Percentiles rank a stretch among this genome's conserved stretches.
Evolutionary conservation across 2,888 invertebrate genomes (phyloP).

Genomic region (Caenorhabditis imperialis): DNA sequence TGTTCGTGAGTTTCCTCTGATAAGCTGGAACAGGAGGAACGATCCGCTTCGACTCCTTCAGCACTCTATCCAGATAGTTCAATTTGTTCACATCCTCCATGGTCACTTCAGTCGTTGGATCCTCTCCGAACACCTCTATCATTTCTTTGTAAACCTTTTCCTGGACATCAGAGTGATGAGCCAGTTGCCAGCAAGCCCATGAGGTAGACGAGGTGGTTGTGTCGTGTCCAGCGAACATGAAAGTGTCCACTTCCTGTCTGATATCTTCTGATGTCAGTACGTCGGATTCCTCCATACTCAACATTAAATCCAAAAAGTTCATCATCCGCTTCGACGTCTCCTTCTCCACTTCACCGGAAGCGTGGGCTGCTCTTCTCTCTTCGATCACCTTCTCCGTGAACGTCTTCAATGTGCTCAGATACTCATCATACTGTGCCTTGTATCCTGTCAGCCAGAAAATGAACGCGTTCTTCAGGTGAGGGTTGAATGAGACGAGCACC

Average conservation of each 20-base stretch:
- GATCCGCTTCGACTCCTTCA: conserved; percentile 74
- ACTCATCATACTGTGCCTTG: conserved; percentile 29
- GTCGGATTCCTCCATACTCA: conserved; percentile 78
- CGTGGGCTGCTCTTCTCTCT: conserved; percentile 27
- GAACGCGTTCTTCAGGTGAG: conserved; percentile 30
- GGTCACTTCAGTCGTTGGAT: conserved; percentile 69
- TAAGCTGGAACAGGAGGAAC: conserved; percentile 73
- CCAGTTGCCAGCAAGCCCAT: conserved; percentile 79
- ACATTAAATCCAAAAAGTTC: conserved; percentile 80
- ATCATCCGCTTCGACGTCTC: conserved; percentile 51
- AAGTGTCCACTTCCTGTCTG: conserved; percentile 79
- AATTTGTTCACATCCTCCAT: conserved; percentile 72
- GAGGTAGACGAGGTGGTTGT: conserved; percentile 79
- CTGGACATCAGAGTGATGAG: conserved; percentile 79
- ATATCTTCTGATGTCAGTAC: conserved; percentile 79
- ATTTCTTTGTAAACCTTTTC: conserved; percentile 61
- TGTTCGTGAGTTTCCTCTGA: conserved; percentile 74
- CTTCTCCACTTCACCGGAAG: conserved; percentile 39
- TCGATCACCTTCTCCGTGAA: conserved; percentile 40
- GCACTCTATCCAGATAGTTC: conserved; percentile 70
- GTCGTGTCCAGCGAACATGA: conserved; percentile 81
- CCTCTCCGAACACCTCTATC: conserved; percentile 59
- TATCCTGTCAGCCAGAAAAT: conserved; percentile 44
- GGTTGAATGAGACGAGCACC: conserved; percentile 48
- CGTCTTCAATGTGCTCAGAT: conserved; percentile 32